Conservation (phyloP, 2,797 vertebrate species). For the Myotis vivesi region DNA sequence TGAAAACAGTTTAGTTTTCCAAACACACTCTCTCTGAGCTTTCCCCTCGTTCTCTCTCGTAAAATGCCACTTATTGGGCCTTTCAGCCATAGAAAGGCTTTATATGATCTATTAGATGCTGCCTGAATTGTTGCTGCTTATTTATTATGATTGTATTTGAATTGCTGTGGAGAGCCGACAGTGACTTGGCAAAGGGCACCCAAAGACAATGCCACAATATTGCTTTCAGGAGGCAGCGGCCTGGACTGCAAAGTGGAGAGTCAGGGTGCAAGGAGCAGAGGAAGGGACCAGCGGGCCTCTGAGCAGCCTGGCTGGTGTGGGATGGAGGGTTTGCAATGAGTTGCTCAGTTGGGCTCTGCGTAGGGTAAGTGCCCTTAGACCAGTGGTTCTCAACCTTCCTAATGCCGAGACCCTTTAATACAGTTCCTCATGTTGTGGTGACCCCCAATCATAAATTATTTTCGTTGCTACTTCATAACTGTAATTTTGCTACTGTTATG, state of each 20-base stretch:
- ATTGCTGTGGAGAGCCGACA: constrained; percentile 6
- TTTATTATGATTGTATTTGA: constrained; percentile 59
- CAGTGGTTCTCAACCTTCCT: no score
- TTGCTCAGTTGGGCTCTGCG: not conserved
- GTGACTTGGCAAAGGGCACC: constrained; percentile 42
- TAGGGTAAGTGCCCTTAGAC: not conserved
- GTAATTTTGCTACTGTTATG: no score
- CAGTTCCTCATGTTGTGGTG: no score
- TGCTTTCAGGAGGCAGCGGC: not conserved
- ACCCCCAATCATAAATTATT: no score
- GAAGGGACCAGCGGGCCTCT: fast-evolving
- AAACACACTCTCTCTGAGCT: not conserved
- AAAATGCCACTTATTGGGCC: constrained; percentile 44
- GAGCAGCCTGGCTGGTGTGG: not conserved
- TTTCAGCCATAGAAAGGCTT: constrained; percentile 50
- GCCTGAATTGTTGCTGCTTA: constrained; percentile 59
- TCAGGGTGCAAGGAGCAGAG: no score
- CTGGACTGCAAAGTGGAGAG: not conserved
- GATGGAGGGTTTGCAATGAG: not conserved
- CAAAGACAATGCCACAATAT: not conserved
- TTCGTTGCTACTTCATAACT: no score
- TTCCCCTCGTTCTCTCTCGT: not conserved
- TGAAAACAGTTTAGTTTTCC: constrained; percentile 28
- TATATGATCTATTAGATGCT: constrained; percentile 41
- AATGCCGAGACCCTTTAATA: no score